phyloP scores from a whole-genome alignment of 2,797 vertebrate species.

The Tragelaphus eurycerus region DNA sequence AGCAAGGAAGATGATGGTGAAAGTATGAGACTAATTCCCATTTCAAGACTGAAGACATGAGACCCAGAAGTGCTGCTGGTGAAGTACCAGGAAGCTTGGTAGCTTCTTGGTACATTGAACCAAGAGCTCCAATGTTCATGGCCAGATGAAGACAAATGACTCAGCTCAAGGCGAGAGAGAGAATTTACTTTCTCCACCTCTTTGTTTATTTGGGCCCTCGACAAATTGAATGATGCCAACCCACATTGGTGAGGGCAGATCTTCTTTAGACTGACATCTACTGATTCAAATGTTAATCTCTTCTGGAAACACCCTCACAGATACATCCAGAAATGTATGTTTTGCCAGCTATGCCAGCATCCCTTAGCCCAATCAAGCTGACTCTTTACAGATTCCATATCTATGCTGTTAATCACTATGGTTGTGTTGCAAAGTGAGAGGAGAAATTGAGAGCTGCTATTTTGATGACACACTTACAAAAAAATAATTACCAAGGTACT shows the following conservation, averaged over 20 bases:
- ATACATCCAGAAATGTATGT: not conserved
- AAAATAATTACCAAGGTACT: not conserved
- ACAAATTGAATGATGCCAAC: not conserved
- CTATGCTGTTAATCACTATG: not conserved
- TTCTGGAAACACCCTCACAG: not conserved
- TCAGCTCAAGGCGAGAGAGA: not conserved
- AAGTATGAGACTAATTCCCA: not conserved
- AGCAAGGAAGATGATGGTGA: not conserved
- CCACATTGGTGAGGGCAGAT: not conserved
- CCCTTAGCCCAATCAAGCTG: not conserved
- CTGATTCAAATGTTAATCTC: not conserved
- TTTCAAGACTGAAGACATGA: not conserved
- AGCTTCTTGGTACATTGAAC: not conserved
- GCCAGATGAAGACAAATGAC: not conserved
- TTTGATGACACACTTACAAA: not conserved
- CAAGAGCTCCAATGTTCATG: not conserved
- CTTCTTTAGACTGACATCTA: not conserved
- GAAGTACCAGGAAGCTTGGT: not conserved
- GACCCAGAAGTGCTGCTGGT: not conserved
- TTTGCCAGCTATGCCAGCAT: not conserved
- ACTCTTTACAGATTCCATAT: not conserved
- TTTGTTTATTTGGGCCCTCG: not conserved
- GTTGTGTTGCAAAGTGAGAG: not conserved
- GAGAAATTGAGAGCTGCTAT: not conserved
- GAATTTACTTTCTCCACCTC: not conserved